These are phyloP conservation scores for Oreocharis arfaki DNA, from an alignment of 2,113 vertebrate species.

Conservation along the genomic window DNA sequence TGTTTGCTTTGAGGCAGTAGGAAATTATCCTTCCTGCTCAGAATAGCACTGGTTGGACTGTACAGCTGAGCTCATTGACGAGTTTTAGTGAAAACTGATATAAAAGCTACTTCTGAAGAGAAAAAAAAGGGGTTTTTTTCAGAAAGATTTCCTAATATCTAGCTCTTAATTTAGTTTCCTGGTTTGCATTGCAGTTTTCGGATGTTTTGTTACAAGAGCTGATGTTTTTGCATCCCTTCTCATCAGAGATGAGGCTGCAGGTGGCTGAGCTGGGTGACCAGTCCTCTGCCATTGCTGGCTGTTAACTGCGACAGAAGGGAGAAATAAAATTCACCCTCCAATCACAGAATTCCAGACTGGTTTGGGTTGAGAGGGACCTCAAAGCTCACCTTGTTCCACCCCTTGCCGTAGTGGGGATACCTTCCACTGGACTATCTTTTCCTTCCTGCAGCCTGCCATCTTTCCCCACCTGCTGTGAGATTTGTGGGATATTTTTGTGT, in stretches of 20 bases:
- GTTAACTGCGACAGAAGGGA: neutral
- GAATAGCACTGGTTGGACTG: neutral
- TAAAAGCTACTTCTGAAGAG: neutral
- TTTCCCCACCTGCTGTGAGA: neutral
- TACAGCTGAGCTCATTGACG: neutral
- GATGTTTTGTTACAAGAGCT: neutral
- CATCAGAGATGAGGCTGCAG: neutral
- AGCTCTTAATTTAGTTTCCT: neutral
- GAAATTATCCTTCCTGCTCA: neutral
- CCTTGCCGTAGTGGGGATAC: neutral
- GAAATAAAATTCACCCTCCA: neutral
- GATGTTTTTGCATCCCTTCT: neutral
- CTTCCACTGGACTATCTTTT: neutral
- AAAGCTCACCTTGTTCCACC: neutral
- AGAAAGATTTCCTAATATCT: neutral
- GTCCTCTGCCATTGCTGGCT: neutral
- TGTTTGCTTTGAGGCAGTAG: neutral
- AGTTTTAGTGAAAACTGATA: neutral
- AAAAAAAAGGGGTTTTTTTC: rapidly evolving
- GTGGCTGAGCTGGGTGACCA: neutral
- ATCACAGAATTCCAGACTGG: neutral
- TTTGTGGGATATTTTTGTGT: neutral
- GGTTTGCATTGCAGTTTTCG: neutral
- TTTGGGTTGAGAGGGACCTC: neutral
- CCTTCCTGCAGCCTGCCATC: neutral